A percentile compares a stretch with the other conserved stretches of the same genome.
phyloP scores from a whole-genome alignment of 2,113 vertebrate species.

The Fukomys damarensis region DNA sequence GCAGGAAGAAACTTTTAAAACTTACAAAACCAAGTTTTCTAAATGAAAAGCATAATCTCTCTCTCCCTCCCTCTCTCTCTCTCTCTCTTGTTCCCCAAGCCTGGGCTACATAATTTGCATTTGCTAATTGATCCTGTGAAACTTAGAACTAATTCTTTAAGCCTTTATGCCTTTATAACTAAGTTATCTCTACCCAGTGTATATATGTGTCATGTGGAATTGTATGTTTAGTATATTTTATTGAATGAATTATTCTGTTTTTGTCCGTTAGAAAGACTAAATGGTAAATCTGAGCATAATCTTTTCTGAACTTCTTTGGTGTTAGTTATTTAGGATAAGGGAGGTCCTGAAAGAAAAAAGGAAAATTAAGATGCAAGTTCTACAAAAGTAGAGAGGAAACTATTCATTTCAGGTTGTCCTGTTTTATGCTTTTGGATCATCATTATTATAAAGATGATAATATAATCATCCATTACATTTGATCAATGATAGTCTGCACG shows the following conservation, averaged over 20 bases:
- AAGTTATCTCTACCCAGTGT: not conserved
- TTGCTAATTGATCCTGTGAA: constrained; percentile 18
- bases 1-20: not conserved
- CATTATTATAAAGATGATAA: not conserved
- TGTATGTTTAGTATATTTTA: constrained; percentile 35
- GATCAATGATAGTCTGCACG: not conserved
- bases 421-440: constrained; percentile 7
- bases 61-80: not conserved
- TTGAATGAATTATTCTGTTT: not conserved
- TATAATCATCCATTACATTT: not conserved
- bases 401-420: not conserved
- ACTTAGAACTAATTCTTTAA: not conserved
- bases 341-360: not conserved
- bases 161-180: not conserved
- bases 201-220: not conserved
- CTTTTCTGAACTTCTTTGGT: not conserved
- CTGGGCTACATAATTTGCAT: not conserved
- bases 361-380: not conserved
- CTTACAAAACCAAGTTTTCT: constrained; percentile 34
- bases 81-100: not conserved
- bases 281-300: not conserved
- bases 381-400: not conserved
- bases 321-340: not conserved
- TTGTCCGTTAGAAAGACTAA: not conserved
- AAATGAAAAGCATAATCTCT: constrained; percentile 15